phyloP scores from a whole-genome alignment of 2,113 vertebrate species.

The Tretioscincus oriximinensis region DNA sequence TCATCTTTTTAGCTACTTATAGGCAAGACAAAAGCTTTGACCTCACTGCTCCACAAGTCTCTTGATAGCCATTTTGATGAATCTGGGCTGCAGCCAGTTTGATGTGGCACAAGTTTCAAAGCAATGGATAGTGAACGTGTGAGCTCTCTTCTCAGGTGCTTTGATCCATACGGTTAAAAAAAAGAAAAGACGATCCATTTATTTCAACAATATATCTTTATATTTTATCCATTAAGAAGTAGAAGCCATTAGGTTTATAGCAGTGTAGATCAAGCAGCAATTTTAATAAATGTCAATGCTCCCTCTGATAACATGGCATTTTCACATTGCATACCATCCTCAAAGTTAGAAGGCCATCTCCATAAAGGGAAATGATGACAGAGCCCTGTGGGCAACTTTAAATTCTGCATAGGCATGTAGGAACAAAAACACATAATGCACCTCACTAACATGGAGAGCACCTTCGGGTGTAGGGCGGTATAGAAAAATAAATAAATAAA shows the following conservation, averaged over 20 bases:
- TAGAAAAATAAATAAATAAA: no score
- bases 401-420: background rate
- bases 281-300: slow-evolving; percentile 20
- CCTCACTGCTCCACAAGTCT: no score
- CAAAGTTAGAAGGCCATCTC: background rate
- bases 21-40: no score
- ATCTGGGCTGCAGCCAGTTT: background rate
- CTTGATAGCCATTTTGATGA: no score
- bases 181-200: background rate
- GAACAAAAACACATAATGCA: background rate
- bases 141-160: background rate
- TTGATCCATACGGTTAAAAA: background rate
- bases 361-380: background rate
- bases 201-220: background rate
- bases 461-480: background rate
- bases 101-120: background rate
- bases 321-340: background rate
- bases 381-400: background rate
- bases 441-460: background rate
- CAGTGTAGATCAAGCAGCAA: slow-evolving; percentile 11
- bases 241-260: slow-evolving; percentile 10
- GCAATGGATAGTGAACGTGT: background rate
- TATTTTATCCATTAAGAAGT: slow-evolving; percentile 8
- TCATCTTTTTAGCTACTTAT: no score
- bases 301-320: slow-evolving; percentile 16